A percentile compares a stretch with the other conserved stretches of the same genome.
Evolutionary conservation across 2,888 invertebrate genomes (phyloP).

Genomic region (Mechanitis messenoides): DNA sequence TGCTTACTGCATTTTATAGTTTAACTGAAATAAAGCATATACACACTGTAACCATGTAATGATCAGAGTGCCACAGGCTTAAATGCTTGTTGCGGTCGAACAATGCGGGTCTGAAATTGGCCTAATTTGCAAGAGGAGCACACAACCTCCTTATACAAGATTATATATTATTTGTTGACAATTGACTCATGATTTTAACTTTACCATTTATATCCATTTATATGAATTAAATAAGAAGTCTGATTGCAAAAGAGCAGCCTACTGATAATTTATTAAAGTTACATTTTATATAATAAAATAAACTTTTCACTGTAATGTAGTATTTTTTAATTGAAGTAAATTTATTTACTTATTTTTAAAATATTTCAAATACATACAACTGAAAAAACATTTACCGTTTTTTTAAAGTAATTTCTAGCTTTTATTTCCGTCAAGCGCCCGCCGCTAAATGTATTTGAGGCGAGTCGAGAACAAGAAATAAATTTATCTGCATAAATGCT

Average conservation of each 20-base stretch:
- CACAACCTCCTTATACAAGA: slow-evolving; percentile 34
- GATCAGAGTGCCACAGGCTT: slow-evolving; percentile 59
- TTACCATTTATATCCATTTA: background rate
- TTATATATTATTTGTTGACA: slow-evolving; percentile 7
- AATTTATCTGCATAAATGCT: slow-evolving; percentile 48
- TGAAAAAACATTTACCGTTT: background rate
- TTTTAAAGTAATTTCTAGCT: background rate
- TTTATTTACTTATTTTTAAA: background rate
- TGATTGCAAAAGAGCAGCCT: too few relatives aligned
- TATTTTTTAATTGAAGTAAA: too few relatives aligned
- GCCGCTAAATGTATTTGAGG: slow-evolving; percentile 33
- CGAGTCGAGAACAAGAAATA: slow-evolving; percentile 44
- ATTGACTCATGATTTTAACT: slow-evolving; percentile 2
- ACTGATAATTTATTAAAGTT: too few relatives aligned
- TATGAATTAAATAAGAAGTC: too few relatives aligned
- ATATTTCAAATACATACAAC: background rate
- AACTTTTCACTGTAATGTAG: too few relatives aligned
- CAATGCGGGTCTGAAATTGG: slow-evolving; percentile 67
- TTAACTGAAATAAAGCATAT: slow-evolving; percentile 36
- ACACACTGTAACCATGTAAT: slow-evolving; percentile 49
- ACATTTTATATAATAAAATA: too few relatives aligned
- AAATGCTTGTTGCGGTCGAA: slow-evolving; percentile 68
- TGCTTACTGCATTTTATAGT: background rate
- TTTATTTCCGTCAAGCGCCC: slow-evolving; percentile 10
- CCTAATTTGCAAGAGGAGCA: slow-evolving; percentile 58